Conservation (phyloP, 23 tunicate genomes). For the Trididemnum miniatum region DNA sequence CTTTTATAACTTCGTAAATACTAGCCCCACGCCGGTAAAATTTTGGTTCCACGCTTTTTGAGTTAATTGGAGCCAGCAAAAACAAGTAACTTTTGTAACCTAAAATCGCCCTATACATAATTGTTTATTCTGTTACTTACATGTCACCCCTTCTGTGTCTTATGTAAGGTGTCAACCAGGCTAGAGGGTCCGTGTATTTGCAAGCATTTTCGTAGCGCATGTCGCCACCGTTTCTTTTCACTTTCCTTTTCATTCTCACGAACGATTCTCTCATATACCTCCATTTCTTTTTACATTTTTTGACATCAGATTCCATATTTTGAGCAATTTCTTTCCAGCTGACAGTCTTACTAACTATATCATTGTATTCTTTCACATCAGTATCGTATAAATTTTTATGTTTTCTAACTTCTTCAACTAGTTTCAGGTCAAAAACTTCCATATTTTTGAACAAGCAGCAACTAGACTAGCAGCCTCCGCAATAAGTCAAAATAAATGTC, state of each 20-base stretch:
- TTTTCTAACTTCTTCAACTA: not conserved
- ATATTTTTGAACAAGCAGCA: too few relatives aligned
- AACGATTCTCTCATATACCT: conserved; percentile 7
- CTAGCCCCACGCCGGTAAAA: too few relatives aligned
- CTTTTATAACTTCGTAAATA: too few relatives aligned
- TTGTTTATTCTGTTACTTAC: too few relatives aligned
- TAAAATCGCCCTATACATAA: too few relatives aligned
- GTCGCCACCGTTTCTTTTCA: conserved; percentile 1
- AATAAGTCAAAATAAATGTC: too few relatives aligned
- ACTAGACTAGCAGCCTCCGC: too few relatives aligned
- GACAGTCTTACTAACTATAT: not conserved
- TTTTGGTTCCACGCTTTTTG: too few relatives aligned
- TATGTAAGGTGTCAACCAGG: not conserved
- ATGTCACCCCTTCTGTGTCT: not conserved
- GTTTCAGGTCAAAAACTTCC: not conserved
- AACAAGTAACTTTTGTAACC: too few relatives aligned
- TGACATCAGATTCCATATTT: not conserved
- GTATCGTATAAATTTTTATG: not conserved
- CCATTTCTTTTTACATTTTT: not conserved
- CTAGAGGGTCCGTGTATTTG: not conserved
- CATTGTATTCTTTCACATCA: not conserved
- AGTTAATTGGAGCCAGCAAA: too few relatives aligned
- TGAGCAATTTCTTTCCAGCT: conserved; percentile 12
- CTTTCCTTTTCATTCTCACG: not conserved
- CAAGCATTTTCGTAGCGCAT: not conserved